Evolutionary conservation across 2,888 invertebrate genomes (phyloP).

Genomic region (Melitaea athalia): DNA sequence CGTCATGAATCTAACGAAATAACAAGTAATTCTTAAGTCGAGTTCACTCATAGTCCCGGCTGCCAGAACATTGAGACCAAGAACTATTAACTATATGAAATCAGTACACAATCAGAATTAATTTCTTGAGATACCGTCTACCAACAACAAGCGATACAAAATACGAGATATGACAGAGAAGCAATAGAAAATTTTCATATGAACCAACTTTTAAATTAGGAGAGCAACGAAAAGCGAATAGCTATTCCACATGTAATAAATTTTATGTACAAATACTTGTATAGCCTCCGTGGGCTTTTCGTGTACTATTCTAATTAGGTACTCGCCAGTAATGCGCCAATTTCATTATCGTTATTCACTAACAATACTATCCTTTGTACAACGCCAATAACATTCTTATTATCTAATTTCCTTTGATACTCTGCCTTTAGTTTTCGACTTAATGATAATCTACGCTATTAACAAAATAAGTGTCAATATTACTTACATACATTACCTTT

Average conservation of each 20-base stretch:
- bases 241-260: conserved; percentile 63
- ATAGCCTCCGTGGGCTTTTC: conserved; percentile 75
- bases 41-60: conserved; percentile 19
- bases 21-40: conserved; percentile 34
- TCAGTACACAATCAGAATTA: conserved; percentile 29
- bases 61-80: conserved; percentile 34
- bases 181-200: conserved; percentile 46
- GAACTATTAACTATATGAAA: conserved; percentile 31
- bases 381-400: conserved; percentile 79
- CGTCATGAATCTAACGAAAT: not conserved
- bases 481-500: conserved; percentile 71
- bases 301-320: conserved; percentile 81
- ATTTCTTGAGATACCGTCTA: conserved; percentile 24
- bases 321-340: conserved; percentile 83
- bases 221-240: conserved; percentile 71
- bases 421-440: conserved; percentile 72
- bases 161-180: conserved; percentile 35
- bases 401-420: conserved; percentile 74
- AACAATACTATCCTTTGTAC: conserved; percentile 81
- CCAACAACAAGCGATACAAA: conserved; percentile 24
- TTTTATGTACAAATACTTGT: conserved; percentile 72
- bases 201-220: conserved; percentile 59
- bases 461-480: conserved; percentile 81
- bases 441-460: conserved; percentile 71
- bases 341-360: conserved; percentile 72